Conservation (phyloP, 2,888 invertebrate genomes). For the Calliscelio sp. region DNA sequence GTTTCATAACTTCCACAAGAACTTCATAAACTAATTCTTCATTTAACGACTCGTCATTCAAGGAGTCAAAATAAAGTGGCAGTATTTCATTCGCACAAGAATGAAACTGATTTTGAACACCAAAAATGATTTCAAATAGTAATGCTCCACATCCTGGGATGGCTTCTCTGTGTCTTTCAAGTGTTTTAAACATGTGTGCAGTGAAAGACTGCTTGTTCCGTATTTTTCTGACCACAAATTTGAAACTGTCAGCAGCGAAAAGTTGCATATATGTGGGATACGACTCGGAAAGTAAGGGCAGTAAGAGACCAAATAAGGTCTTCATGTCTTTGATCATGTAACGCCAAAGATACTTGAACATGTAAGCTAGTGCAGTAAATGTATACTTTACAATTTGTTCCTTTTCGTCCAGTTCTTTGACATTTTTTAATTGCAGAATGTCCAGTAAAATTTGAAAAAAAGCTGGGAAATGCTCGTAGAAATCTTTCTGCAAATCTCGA, state of each 20-base stretch:
- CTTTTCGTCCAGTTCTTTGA: conserved; percentile 83
- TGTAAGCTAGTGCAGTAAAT: conserved; percentile 94
- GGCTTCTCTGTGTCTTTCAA: conserved; percentile 90
- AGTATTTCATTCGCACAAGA: conserved; percentile 92
- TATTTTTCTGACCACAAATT: conserved; percentile 96
- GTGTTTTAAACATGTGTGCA: conserved; percentile 89
- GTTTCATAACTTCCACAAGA: conserved; percentile 88
- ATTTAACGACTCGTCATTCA: conserved; percentile 86
- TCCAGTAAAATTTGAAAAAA: conserved; percentile 91
- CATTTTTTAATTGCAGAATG: conserved; percentile 89
- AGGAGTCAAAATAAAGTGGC: conserved; percentile 89
- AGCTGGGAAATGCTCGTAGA: conserved; percentile 93
- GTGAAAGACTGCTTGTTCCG: conserved; percentile 92
- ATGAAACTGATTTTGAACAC: conserved; percentile 94
- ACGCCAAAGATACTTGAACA: conserved; percentile 96
- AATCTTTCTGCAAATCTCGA: conserved; percentile 95
- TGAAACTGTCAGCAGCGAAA: conserved; percentile 98
- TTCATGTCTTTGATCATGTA: conserved; percentile 93
- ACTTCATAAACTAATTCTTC: conserved; percentile 89
- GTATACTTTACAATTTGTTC: conserved; percentile 95
- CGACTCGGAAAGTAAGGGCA: conserved; percentile 92
- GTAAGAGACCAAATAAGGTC: conserved; percentile 89
- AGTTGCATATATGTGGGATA: conserved; percentile 94
- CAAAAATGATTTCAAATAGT: conserved; percentile 95
- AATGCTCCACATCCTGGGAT: conserved; percentile 93